Evolutionary conservation across 1,140 invertebrate species (phyloP).

Genomic region (Drosophila lini): DNA sequence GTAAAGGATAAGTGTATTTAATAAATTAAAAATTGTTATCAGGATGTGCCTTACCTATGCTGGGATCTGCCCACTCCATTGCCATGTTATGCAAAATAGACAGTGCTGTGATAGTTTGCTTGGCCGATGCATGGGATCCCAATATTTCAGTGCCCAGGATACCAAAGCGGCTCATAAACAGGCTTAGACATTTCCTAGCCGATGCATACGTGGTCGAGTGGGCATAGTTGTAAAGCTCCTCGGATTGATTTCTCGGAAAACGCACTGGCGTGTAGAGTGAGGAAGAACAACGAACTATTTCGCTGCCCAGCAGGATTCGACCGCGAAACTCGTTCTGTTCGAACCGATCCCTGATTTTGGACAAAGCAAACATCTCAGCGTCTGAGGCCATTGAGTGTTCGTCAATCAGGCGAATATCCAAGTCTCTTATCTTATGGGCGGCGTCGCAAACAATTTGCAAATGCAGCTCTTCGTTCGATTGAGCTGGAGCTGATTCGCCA

Average conservation of each 20-base stretch:
- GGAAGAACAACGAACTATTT: slow-evolving; percentile 54
- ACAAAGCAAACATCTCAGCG: slow-evolving; percentile 59
- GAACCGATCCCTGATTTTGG: slow-evolving; percentile 71
- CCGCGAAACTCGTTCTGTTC: slow-evolving; percentile 80
- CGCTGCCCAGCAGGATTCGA: slow-evolving; percentile 66
- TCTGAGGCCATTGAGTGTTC: slow-evolving; percentile 39
- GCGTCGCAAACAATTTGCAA: slow-evolving; percentile 73
- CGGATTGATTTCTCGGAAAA: slow-evolving; percentile 42
- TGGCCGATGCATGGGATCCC: slow-evolving; percentile 52
- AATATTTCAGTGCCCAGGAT: slow-evolving; percentile 55
- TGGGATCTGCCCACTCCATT: slow-evolving; percentile 73
- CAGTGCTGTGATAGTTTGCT: slow-evolving; percentile 70
- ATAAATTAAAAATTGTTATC: neutral
- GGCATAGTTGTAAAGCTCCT: slow-evolving; percentile 70
- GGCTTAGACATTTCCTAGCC: slow-evolving; percentile 60
- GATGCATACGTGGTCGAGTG: slow-evolving; percentile 62
- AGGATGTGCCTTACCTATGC: slow-evolving; percentile 36
- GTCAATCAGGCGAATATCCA: slow-evolving; percentile 63
- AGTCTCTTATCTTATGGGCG: slow-evolving; percentile 66
- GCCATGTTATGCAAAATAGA: slow-evolving; percentile 77
- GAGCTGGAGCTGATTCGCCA: slow-evolving; percentile 2
- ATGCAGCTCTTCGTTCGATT: slow-evolving; percentile 51
- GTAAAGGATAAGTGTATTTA: neutral
- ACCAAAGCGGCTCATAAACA: slow-evolving; percentile 60
- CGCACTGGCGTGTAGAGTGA: slow-evolving; percentile 68